Evolutionary conservation across 2,113 vertebrate species (phyloP), one percentile per base, ranked within the genome.

Genomic region (Galbula dea): DNA sequence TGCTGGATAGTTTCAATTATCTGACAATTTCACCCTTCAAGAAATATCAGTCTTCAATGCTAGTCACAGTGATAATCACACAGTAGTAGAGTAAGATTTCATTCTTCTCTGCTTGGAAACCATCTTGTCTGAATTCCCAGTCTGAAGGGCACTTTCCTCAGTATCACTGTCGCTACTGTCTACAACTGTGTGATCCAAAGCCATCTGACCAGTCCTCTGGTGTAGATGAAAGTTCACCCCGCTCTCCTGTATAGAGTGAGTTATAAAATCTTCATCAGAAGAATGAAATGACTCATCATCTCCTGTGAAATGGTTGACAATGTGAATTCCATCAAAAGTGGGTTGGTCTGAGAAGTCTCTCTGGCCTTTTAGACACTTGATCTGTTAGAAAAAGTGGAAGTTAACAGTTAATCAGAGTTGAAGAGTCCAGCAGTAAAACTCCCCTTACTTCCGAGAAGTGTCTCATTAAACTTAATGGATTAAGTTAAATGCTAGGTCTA

Each of bases 241-340:
- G 88, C 97, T 94, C 92, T 97, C 97, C 89, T 78, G 97, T 95
- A 98, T 89, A 80, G 97, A 97, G 93, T 97, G 97, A 83, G 97
- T 89, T 91, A 97, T 95, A 74, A 97, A 98, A 68, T 99, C 99
- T 95, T 99, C 99, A 75, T 99, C 99, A 14, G 99, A 99, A 75
- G 98, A 99, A 96, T 98, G 98, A 96, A 98, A 98, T 73, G 98
- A 98, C 86, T 98, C 98, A 7, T 98, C 97, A 63, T 98, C 98
- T 86, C 97, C 98, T 83, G 97, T 97, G 73, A 99, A 99, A 97
- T 99, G 99, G 97, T 97, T 99, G 97, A 99, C 98, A 52, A 99
- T 98, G 97, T 99, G 99, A 97, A 99, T 98, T 91, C 99, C 98
- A 94, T 99, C 99, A 99, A 99, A 99, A 96, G 97, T 95, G 97